These are phyloP conservation scores for Neopelma chrysocephalum DNA, from an alignment of 2,797 vertebrate species.

Conservation along the genomic window DNA sequence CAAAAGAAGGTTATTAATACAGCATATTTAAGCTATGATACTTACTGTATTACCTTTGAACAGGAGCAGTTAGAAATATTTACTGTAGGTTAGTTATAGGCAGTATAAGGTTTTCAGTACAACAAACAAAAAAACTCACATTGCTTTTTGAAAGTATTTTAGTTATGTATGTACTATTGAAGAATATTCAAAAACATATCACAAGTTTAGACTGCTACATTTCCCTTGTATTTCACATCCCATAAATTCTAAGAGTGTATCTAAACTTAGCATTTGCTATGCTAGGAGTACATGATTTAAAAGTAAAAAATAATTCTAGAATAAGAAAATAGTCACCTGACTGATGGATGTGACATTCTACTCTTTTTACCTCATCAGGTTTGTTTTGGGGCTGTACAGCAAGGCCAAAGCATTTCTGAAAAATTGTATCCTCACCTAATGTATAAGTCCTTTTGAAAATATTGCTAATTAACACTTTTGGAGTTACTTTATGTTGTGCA, in stretches of 20 bases:
- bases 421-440: neutral
- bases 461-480: neutral
- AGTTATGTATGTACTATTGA: neutral
- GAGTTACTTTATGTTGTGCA: neutral
- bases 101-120: neutral
- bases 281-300: neutral
- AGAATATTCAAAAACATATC: neutral
- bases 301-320: neutral
- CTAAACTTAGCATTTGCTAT: neutral
- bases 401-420: neutral
- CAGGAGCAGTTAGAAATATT: neutral
- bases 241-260: neutral
- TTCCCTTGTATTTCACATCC: neutral
- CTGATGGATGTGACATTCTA: neutral
- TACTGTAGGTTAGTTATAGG: neutral
- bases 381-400: neutral
- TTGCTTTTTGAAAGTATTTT: neutral
- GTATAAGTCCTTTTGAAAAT: neutral
- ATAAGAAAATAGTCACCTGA: neutral
- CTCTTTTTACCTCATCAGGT: neutral
- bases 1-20: neutral
- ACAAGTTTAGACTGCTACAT: neutral
- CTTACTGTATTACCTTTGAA: neutral
- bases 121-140: neutral
- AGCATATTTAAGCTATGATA: neutral